Conservation (phyloP, 1,140 invertebrate species). For the Brachionus manjavacas region DNA sequence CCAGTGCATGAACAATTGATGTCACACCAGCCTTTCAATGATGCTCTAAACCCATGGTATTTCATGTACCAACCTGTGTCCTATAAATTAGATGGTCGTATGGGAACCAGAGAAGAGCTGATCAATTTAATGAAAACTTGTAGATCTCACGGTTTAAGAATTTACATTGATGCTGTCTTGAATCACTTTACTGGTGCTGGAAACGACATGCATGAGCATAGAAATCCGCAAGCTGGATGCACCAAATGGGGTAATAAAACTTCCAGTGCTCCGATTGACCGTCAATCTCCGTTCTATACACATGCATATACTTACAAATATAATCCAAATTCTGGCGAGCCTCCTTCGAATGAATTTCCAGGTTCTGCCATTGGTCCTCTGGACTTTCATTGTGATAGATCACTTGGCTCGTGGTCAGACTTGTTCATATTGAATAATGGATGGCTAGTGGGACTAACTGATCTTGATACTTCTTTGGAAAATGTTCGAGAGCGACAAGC, state of each 20-base stretch:
- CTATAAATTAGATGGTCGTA: slow-evolving; percentile 71
- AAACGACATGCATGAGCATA: slow-evolving; percentile 50
- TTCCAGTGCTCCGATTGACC: slow-evolving; percentile 10
- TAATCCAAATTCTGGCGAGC: slow-evolving; percentile 41
- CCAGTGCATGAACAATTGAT: slow-evolving; percentile 43
- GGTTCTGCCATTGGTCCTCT: slow-evolving; percentile 53
- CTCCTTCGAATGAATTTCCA: slow-evolving; percentile 51
- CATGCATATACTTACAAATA: slow-evolving; percentile 52
- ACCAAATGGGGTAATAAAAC: slow-evolving; percentile 41
- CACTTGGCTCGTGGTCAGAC: slow-evolving; percentile 55
- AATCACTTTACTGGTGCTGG: slow-evolving; percentile 77
- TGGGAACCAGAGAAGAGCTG: slow-evolving; percentile 69
- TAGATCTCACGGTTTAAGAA: slow-evolving; percentile 69
- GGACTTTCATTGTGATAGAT: slow-evolving; percentile 47
- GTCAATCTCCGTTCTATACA: slow-evolving; percentile 45
- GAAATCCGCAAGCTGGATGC: slow-evolving; percentile 37
- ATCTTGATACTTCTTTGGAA: slow-evolving; percentile 66
- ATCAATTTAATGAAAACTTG: slow-evolving; percentile 69
- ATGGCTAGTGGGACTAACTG: slow-evolving; percentile 67
- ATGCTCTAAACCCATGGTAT: slow-evolving; percentile 64
- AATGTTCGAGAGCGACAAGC: slow-evolving; percentile 67
- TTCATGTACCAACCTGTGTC: slow-evolving; percentile 84
- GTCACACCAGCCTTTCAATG: slow-evolving; percentile 35
- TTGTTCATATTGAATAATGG: slow-evolving; percentile 64
- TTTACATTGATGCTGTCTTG: slow-evolving; percentile 77